phyloP scores from a whole-genome alignment of 2,113 vertebrate species.

The Phycodurus eques region DNA sequence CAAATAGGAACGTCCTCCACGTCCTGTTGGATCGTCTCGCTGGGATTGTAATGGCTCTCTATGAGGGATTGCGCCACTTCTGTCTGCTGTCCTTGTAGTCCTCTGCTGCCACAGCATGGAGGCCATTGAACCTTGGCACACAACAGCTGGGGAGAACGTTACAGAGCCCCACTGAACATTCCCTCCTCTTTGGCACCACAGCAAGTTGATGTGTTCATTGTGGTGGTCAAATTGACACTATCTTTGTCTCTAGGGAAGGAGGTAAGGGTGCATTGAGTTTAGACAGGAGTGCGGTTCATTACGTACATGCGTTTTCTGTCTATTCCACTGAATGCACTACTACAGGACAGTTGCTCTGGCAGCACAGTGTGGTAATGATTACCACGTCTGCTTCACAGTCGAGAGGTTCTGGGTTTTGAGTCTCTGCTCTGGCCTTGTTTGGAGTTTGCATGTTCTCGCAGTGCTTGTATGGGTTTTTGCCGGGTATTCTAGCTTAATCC shows the following conservation, averaged over 20 bases:
- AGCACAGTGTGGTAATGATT: not conserved
- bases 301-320: not conserved
- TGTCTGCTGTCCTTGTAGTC: conserved; percentile 17
- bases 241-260: conserved; percentile 3
- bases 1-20: conserved; percentile 31
- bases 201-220: conserved; percentile 8
- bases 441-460: no score
- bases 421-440: no score
- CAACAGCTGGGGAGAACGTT: conserved; percentile 18
- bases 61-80: not conserved
- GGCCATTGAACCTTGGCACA: conserved; percentile 19
- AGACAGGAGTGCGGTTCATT: not conserved
- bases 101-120: not conserved
- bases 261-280: not conserved
- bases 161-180: conserved; percentile 21
- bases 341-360: not conserved
- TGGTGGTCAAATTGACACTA: not conserved
- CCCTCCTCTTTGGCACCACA: conserved; percentile 11
- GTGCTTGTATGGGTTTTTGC: no score
- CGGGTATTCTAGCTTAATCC: no score
- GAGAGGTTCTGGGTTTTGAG: no score
- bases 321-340: not conserved
- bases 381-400: no score
- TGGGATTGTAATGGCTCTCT: not conserved
- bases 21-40: conserved; percentile 15